Conservation (phyloP, 2,797 vertebrate genomes). For the Melanotaenia boesemani region DNA sequence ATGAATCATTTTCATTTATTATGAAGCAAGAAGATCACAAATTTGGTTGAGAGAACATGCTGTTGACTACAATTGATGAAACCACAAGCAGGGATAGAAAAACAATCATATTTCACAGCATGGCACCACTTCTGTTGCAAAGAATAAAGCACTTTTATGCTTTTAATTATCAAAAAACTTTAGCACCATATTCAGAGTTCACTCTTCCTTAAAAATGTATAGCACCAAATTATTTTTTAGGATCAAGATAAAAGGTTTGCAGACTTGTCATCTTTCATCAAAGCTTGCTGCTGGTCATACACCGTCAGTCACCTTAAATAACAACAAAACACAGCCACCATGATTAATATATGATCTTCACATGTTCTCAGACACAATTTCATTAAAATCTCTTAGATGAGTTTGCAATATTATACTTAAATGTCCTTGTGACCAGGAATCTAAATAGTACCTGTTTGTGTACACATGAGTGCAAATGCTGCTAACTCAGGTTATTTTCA, state of each 20-base stretch:
- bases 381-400: neutral
- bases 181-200: conserved; percentile 13
- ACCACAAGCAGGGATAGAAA: conserved; percentile 4
- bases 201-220: neutral
- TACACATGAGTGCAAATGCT: conserved; percentile 15
- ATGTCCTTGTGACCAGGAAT: neutral
- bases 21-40: conserved; percentile 19
- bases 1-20: conserved; percentile 34
- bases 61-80: neutral
- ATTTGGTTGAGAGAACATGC: conserved; percentile 9
- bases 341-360: neutral
- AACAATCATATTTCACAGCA: conserved; percentile 23
- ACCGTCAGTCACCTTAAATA: conserved; percentile 31
- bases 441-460: conserved; percentile 40
- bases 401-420: neutral
- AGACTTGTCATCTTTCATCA: conserved; percentile 6
- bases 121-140: conserved; percentile 9
- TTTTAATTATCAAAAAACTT: neutral
- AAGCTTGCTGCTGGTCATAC: neutral
- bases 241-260: conserved; percentile 13
- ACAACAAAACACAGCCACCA: conserved; percentile 4
- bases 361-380: neutral
- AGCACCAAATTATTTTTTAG: conserved; percentile 2
- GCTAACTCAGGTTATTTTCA: conserved; percentile 55
- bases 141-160: neutral